Evolutionary conservation across 1,140 invertebrate genomes (phyloP).

Genomic region (Aphidius ervi): DNA sequence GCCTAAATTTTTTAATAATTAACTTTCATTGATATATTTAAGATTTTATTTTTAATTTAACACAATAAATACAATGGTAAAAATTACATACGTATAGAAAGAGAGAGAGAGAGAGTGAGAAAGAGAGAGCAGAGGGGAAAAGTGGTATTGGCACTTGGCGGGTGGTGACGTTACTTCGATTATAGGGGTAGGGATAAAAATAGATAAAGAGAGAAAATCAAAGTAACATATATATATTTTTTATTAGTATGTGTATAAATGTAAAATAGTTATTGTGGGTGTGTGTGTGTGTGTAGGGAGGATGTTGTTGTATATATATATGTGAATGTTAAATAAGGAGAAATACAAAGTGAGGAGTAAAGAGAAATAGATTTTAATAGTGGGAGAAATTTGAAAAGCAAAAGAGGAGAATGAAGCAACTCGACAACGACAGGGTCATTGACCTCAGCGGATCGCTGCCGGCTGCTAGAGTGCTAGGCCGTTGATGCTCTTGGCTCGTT

Average conservation of each 20-base stretch:
- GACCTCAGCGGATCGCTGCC: constrained; percentile 52
- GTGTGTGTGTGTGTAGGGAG: no score
- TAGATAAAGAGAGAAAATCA: no score
- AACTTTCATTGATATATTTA: no score
- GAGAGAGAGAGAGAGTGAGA: constrained; percentile 1
- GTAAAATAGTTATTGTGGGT: no score
- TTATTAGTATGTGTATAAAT: no score
- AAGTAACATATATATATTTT: no score
- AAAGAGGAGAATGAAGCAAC: constrained; percentile 30
- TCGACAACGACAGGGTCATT: constrained; percentile 50
- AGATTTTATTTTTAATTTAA: no score
- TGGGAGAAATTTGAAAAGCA: constrained; percentile 5
- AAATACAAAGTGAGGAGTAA: background rate
- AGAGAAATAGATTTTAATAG: constrained; percentile 5
- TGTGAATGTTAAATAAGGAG: background rate
- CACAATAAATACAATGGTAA: background rate
- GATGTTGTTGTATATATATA: no score
- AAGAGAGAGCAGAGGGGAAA: background rate
- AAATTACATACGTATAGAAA: background rate
- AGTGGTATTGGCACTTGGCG: background rate
- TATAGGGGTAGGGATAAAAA: no score
- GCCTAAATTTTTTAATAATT: no score
- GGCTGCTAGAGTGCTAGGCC: constrained; percentile 47
- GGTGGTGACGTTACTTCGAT: no score
- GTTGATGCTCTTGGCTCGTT: constrained; percentile 32